phyloP scores from a whole-genome alignment of 2,888 invertebrate species.

The Ormyrus rosae region DNA sequence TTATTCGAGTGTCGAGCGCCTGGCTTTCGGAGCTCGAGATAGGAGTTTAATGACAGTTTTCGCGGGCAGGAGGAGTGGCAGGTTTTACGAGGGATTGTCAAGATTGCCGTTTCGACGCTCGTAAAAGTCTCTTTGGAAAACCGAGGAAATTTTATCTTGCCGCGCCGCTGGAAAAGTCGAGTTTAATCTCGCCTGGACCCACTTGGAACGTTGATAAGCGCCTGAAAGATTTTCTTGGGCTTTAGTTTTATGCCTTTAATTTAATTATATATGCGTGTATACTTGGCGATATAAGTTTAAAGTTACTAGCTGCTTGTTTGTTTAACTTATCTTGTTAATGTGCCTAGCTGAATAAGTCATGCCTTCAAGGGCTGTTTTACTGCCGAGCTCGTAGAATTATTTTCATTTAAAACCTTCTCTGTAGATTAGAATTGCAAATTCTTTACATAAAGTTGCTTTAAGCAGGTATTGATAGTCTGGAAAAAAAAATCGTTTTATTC shows the following conservation, averaged over 20 bases:
- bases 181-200: conserved; percentile 47
- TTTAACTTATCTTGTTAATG: too few relatives aligned
- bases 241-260: conserved; percentile 41
- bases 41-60: conserved; percentile 51
- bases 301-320: too few relatives aligned
- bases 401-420: not conserved
- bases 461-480: too few relatives aligned
- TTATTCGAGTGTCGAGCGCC: conserved; percentile 7
- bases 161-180: conserved; percentile 28
- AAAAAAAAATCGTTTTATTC: too few relatives aligned
- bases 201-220: conserved; percentile 46
- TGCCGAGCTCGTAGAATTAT: not conserved
- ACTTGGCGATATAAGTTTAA: too few relatives aligned
- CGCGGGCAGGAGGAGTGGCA: not conserved
- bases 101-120: conserved; percentile 54
- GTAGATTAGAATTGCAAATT: too few relatives aligned
- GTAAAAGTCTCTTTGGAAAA: conserved; percentile 56
- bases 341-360: too few relatives aligned
- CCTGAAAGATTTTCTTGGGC: conserved; percentile 36
- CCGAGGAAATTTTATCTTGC: conserved; percentile 56
- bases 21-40: conserved; percentile 45
- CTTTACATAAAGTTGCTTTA: too few relatives aligned
- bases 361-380: too few relatives aligned
- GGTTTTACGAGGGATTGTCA: conserved; percentile 54
- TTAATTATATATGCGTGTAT: conserved; percentile 30